Evolutionary conservation across 2,797 vertebrate species (phyloP).

Genomic region (Anas bernieri): DNA sequence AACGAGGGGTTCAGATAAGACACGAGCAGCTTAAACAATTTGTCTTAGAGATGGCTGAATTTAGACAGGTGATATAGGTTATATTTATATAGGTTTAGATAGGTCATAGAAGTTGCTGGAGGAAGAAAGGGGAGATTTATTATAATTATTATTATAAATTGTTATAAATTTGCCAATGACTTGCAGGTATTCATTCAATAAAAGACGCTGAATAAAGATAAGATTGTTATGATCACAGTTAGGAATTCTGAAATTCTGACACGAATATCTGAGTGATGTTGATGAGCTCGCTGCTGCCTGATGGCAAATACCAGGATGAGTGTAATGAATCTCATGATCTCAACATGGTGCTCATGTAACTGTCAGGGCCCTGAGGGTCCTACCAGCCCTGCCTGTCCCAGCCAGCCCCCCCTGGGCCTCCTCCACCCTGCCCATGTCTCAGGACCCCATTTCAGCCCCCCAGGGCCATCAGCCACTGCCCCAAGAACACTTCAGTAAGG

Average conservation of each 20-base stretch:
- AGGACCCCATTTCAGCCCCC: not conserved
- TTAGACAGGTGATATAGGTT: not conserved
- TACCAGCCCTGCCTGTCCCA: too few relatives aligned
- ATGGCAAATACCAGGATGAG: not conserved
- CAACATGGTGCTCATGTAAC: not conserved
- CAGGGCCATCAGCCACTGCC: not conserved
- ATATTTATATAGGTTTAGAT: not conserved
- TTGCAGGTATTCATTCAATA: not conserved
- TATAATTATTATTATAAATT: not conserved
- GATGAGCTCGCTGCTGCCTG: not conserved
- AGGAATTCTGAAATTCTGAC: not conserved
- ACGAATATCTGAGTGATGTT: not conserved
- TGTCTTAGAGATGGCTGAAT: not conserved
- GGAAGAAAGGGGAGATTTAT: not conserved
- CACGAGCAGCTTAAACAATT: not conserved
- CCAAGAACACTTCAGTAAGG: rapidly evolving
- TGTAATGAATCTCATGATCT: not conserved
- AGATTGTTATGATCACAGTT: not conserved
- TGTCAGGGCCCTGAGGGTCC: not conserved
- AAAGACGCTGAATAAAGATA: not conserved
- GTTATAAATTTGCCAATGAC: not conserved
- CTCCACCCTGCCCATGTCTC: too few relatives aligned
- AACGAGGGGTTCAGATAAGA: not conserved
- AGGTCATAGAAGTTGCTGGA: not conserved
- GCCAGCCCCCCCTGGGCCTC: rapidly evolving